Evolutionary conservation across 2,113 vertebrate genomes (phyloP), one percentile per base, ranked within the genome.

Genomic region (Anseranas semipalmata): DNA sequence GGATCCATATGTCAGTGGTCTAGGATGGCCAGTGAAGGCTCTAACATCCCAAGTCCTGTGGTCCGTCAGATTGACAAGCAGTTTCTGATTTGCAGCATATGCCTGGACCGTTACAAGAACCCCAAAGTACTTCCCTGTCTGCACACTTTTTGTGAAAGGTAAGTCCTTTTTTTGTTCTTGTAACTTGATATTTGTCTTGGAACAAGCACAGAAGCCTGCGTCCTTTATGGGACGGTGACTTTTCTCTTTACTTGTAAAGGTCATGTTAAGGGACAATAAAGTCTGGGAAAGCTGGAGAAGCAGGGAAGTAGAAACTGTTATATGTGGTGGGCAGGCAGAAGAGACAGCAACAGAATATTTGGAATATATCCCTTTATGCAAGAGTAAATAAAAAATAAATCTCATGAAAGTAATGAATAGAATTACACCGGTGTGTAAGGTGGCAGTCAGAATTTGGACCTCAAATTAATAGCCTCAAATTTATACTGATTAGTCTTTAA

Each of bases 81-180:
- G 98, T 99, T 99, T 99, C 96, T 99, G 98, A 99, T 99, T 98
- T 99, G 99, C 97, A 99, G 99, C 98, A 99, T 99, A 98, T 99
- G 99, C 98, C 98, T 99, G 98, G 99, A 99, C 97, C 99, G 99
- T 97, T 99, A 99, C 98, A 98, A 99, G 97, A 99, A 99, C 90
- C 99, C 99, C 95, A 99, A 99, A 98, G 99, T 99, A 33, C 99
- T 99, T 92, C 99, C 99, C 95, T 99, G 99, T 93, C 98, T 99
- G 89, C 99, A 99, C 96, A 99, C 99, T 96, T 99, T 99, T 98
- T 99, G 99, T 97, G 98, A 99, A 97, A 99, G 98, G 99, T 99
- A 96, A 98, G 98, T 84, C 25, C 32, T 90, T 77, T 72, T 30
- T 50, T 75, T 18, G 1, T 14, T 33, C 33, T 72, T 41, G 5